Conservation (phyloP, 2,113 vertebrate species). For the Dipodomys merriami region DNA sequence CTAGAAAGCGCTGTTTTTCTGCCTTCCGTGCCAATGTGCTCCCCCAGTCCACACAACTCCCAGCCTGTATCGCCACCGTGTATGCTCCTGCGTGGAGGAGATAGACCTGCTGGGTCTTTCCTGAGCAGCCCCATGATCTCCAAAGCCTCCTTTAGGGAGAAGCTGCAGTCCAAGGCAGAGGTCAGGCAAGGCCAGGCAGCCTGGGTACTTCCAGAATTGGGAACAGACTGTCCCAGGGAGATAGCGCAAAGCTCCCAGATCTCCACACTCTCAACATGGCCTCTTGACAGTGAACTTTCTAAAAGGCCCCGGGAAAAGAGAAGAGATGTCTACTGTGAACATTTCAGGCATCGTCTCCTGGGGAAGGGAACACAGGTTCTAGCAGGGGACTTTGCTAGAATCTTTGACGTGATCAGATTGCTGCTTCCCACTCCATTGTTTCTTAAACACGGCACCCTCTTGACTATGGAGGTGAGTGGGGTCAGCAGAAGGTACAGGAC, state of each 20-base stretch:
- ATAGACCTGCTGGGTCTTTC: constrained; percentile 85
- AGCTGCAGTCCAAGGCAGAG: constrained; percentile 92
- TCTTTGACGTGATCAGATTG: background rate
- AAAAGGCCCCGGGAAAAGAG: background rate
- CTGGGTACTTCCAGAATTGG: constrained; percentile 86
- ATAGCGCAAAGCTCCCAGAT: background rate
- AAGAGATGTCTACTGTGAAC: background rate
- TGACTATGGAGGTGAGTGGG: background rate
- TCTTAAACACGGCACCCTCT: background rate
- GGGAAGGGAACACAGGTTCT: background rate
- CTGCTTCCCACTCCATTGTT: too few relatives aligned
- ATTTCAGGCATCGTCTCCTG: background rate
- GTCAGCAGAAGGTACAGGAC: background rate
- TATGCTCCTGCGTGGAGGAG: constrained; percentile 89
- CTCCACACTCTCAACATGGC: background rate
- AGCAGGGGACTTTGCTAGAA: background rate
- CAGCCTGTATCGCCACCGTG: constrained; percentile 82
- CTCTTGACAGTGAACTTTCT: rapidly evolving
- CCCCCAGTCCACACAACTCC: too few relatives aligned
- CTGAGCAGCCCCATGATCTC: constrained; percentile 85
- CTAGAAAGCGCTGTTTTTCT: background rate
- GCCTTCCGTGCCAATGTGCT: background rate
- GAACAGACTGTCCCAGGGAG: constrained; percentile 86
- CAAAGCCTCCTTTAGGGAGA: constrained; percentile 88
- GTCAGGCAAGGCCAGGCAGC: constrained; percentile 86